Conservation (phyloP, 37 sponge, comb jelly and placozoan species). For the Bolinopsis microptera region DNA sequence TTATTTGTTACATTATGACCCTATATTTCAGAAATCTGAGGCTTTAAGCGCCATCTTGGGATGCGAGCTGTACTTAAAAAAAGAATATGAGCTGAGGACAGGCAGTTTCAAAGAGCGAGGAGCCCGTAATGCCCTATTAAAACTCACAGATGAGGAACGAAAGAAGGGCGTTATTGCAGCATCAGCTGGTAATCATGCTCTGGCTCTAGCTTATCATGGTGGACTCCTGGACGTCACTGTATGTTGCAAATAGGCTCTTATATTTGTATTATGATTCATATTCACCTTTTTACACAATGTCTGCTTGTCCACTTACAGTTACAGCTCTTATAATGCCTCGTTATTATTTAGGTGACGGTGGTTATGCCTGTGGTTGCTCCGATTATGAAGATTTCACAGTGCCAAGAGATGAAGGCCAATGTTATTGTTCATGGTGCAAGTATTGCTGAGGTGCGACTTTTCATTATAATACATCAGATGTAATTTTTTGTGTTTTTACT, state of each 20-base stretch:
- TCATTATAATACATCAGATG: background rate
- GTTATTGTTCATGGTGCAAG: slow-evolving; percentile 72
- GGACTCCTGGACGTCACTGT: slow-evolving; percentile 68
- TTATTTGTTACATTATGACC: too few relatives aligned
- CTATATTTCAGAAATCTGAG: slow-evolving; percentile 67
- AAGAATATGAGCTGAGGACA: slow-evolving; percentile 77
- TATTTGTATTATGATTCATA: background rate
- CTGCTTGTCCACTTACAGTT: background rate
- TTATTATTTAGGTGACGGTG: slow-evolving; percentile 72
- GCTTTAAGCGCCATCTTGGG: slow-evolving; percentile 73
- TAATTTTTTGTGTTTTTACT: background rate
- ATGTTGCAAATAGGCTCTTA: background rate
- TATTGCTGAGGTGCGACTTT: slow-evolving; percentile 71
- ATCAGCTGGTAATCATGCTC: slow-evolving; percentile 91
- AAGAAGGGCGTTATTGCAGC: slow-evolving; percentile 86
- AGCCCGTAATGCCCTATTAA: slow-evolving; percentile 77
- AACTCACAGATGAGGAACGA: slow-evolving; percentile 71
- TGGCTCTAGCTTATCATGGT: slow-evolving; percentile 86
- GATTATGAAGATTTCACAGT: slow-evolving; percentile 76
- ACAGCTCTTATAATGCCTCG: background rate
- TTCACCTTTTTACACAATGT: background rate
- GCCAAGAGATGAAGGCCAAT: slow-evolving; percentile 72
- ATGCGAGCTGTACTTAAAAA: slow-evolving; percentile 80
- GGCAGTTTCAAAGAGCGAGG: slow-evolving; percentile 95
- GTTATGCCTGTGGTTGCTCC: slow-evolving; percentile 84